Evolutionary conservation across 2,888 invertebrate genomes (phyloP).

Genomic region (Lordiphosa andalusiaca): DNA sequence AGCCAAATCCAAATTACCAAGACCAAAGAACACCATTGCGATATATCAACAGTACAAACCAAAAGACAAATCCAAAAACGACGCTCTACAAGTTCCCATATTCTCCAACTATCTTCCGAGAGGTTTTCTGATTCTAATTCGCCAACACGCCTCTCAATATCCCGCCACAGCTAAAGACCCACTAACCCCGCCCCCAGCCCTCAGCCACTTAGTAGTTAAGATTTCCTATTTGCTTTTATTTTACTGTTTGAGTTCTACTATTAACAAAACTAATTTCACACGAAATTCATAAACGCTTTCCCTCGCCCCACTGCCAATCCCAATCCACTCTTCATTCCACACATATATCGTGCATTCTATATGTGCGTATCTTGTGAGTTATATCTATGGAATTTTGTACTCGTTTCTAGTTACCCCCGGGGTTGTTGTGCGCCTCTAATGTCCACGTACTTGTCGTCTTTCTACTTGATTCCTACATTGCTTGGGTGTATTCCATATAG

Average conservation of each 20-base stretch:
- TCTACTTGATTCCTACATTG: slow-evolving; percentile 53
- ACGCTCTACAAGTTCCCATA: slow-evolving; percentile 27
- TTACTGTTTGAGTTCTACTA: slow-evolving; percentile 31
- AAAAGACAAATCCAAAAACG: slow-evolving; percentile 44
- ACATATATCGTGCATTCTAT: slow-evolving; percentile 22
- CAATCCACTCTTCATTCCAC: neutral
- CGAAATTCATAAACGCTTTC: slow-evolving; percentile 17
- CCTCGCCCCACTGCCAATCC: slow-evolving; percentile 2
- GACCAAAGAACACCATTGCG: slow-evolving; percentile 54
- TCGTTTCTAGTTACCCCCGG: slow-evolving; percentile 77
- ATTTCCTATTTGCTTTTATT: slow-evolving; percentile 21
- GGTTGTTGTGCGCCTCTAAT: slow-evolving; percentile 76
- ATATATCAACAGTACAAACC: slow-evolving; percentile 49
- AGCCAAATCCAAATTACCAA: slow-evolving; percentile 48
- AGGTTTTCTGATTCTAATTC: slow-evolving; percentile 7
- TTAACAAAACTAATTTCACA: slow-evolving; percentile 47
- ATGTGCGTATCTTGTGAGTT: slow-evolving; percentile 30
- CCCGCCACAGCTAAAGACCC: neutral
- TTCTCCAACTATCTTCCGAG: slow-evolving; percentile 15
- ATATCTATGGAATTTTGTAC: slow-evolving; percentile 53
- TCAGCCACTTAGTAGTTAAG: slow-evolving; percentile 29
- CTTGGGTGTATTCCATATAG: slow-evolving; percentile 33
- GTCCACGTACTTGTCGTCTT: slow-evolving; percentile 39
- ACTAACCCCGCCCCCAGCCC: slow-evolving; percentile 21
- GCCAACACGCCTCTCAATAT: slow-evolving; percentile 12